phyloP scores from a whole-genome alignment of 2,888 invertebrate genomes.

The Hartigia nigra region DNA sequence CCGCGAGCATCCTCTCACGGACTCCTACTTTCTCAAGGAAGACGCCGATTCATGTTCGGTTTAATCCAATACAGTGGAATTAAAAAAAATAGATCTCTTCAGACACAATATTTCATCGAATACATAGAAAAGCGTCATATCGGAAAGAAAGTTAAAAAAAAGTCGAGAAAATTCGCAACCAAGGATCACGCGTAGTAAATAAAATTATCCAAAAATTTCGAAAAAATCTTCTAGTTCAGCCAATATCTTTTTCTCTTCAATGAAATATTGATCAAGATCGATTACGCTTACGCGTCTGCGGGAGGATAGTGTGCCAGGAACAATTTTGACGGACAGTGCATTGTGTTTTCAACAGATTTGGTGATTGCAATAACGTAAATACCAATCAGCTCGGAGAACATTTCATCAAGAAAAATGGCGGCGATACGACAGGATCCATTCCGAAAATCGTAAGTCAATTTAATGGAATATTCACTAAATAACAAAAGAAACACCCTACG shows the following conservation, averaged over 20 bases:
- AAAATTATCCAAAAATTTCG: not conserved
- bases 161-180: not conserved
- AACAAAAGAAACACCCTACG: not conserved
- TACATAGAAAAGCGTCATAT: not conserved
- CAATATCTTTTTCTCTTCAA: not conserved
- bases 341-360: not conserved
- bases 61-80: not conserved
- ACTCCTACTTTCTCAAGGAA: slow-evolving; percentile 22
- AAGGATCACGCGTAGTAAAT: not conserved
- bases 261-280: not conserved
- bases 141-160: not conserved
- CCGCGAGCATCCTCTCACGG: slow-evolving; percentile 57
- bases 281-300: not conserved
- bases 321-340: not conserved
- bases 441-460: slow-evolving; percentile 28
- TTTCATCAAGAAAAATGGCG: slow-evolving; percentile 16
- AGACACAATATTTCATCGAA: not conserved
- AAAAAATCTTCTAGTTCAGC: not conserved
- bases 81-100: not conserved
- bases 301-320: not conserved
- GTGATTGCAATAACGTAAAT: not conserved
- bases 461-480: not conserved
- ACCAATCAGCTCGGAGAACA: not conserved
- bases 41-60: slow-evolving; percentile 2
- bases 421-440: slow-evolving; percentile 24